Conservation (phyloP, 1,140 invertebrate genomes). For the Manduca sexta region DNA sequence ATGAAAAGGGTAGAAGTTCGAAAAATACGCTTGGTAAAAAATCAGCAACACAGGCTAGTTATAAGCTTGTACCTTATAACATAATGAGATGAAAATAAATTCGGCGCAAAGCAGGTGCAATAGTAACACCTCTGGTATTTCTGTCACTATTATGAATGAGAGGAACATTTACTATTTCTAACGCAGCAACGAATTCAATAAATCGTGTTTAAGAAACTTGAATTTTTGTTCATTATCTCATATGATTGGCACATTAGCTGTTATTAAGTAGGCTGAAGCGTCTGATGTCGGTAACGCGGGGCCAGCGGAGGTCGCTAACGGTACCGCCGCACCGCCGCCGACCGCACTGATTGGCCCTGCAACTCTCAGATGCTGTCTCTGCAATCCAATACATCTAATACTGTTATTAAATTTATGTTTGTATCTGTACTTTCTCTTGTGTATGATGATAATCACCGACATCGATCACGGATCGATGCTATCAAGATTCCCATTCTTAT, state of each 20-base stretch:
- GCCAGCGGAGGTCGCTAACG: conserved; percentile 42
- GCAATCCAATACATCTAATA: conserved; percentile 61
- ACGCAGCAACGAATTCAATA: too few relatives aligned
- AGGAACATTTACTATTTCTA: too few relatives aligned
- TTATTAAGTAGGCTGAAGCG: conserved; percentile 38
- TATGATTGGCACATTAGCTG: conserved; percentile 43
- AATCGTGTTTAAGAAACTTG: too few relatives aligned
- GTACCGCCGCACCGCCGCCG: conserved; percentile 43
- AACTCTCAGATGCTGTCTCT: conserved; percentile 46
- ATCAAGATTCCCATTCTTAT: conserved; percentile 34
- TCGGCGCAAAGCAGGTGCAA: too few relatives aligned
- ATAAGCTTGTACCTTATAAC: too few relatives aligned
- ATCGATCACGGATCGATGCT: conserved; percentile 42
- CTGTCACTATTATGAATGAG: too few relatives aligned
- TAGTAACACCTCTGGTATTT: too few relatives aligned
- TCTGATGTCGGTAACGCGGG: conserved; percentile 34
- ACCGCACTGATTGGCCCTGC: conserved; percentile 44
- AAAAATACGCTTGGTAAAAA: too few relatives aligned
- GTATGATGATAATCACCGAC: conserved; percentile 43
- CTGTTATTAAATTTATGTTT: conserved; percentile 65
- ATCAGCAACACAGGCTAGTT: too few relatives aligned
- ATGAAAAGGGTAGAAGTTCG: too few relatives aligned
- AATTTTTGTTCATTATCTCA: conserved; percentile 25
- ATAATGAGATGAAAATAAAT: too few relatives aligned
- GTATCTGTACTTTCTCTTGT: conserved; percentile 59